Percentiles rank a stretch among this genome's conserved stretches.
Evolutionary conservation across 2,888 invertebrate genomes (phyloP).

Genomic region (Hipparchia sbordonii): DNA sequence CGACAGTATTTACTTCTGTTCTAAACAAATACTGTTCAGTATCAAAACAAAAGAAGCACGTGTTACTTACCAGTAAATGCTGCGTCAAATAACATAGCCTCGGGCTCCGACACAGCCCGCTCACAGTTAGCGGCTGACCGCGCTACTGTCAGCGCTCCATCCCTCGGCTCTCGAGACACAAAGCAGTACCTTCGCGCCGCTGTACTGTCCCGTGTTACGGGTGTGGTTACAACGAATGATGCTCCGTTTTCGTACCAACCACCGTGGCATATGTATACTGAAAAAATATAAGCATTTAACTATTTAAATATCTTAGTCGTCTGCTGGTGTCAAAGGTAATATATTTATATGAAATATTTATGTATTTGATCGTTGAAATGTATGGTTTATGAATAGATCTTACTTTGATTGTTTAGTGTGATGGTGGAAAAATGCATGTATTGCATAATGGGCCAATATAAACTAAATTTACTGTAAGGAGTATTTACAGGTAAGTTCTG

Average conservation of each 20-base stretch:
- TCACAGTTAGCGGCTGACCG: conserved; percentile 86
- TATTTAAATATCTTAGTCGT: too few species aligned
- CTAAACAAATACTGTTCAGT: too few species aligned
- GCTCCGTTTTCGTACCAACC: conserved; percentile 94
- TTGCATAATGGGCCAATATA: too few species aligned
- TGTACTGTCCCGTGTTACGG: conserved; percentile 85
- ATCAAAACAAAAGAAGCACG: background rate
- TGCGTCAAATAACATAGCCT: conserved; percentile 86
- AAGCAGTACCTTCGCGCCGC: conserved; percentile 89
- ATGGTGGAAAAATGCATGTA: too few species aligned
- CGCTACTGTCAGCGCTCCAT: conserved; percentile 78
- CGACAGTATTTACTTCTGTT: too few species aligned
- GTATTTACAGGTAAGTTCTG: background rate
- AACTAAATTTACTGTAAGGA: background rate
- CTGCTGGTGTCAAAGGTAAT: too few species aligned
- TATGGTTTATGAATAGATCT: too few species aligned
- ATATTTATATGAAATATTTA: too few species aligned
- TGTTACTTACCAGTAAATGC: conserved; percentile 78
- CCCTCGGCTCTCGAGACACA: conserved; percentile 86
- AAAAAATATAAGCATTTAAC: conserved; percentile 39
- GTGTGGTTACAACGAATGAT: conserved; percentile 92
- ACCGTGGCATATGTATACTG: conserved; percentile 95
- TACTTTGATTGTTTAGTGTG: too few species aligned
- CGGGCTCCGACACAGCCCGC: conserved; percentile 68
- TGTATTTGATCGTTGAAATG: too few species aligned